phyloP scores from a whole-genome alignment of 2,888 invertebrate species.

The Limnephilus lunatus region DNA sequence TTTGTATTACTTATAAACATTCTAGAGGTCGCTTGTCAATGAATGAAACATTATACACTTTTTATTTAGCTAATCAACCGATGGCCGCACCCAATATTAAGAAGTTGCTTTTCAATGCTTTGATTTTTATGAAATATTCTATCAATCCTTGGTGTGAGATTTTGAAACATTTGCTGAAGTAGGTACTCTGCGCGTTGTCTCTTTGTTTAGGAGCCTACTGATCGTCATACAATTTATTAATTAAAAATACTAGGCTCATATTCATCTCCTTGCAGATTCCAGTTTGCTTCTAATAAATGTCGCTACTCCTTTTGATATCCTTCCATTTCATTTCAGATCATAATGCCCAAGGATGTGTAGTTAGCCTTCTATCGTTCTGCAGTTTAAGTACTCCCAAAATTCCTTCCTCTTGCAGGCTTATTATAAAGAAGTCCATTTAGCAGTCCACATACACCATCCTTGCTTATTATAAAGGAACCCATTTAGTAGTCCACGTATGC shows the following conservation, averaged over 20 bases:
- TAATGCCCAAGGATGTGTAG: not conserved
- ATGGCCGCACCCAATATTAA: not conserved
- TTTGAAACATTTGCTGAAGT: not conserved
- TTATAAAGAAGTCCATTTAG: no score
- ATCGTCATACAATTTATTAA: not conserved
- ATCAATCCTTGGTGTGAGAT: not conserved
- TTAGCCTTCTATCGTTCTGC: not conserved
- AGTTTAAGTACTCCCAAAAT: not conserved
- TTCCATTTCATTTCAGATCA: not conserved
- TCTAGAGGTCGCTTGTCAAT: not conserved
- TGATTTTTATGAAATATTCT: not conserved
- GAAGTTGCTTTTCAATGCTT: no score
- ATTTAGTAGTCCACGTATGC: no score
- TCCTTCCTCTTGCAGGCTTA: not conserved
- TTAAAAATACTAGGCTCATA: not conserved
- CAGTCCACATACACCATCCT: no score
- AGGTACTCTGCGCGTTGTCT: not conserved
- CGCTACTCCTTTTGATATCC: not conserved
- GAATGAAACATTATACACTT: not conserved
- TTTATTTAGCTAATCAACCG: not conserved
- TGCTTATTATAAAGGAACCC: no score
- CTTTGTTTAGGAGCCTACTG: not conserved
- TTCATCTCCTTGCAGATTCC: not conserved
- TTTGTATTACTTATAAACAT: not conserved
- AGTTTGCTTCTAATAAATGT: not conserved